A percentile compares a stretch with the other conserved stretches of the same genome.
Evolutionary conservation across 2,888 invertebrate genomes (phyloP).

Genomic region (Kuschelorhynchus macadamiae): DNA sequence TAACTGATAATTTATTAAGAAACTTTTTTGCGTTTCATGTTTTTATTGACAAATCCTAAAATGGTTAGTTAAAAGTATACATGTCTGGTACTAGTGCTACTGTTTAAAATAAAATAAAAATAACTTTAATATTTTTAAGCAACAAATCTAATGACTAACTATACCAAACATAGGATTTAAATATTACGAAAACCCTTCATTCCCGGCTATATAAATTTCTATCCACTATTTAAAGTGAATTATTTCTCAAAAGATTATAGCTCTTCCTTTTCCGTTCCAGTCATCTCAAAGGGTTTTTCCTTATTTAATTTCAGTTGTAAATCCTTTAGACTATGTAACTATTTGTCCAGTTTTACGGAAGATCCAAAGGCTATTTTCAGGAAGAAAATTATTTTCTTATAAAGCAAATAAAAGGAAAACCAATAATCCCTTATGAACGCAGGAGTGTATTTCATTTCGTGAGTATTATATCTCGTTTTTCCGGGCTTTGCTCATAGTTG

Average conservation of each 20-base stretch:
- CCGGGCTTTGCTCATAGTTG: conserved; percentile 21
- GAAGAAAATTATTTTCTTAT: conserved; percentile 35
- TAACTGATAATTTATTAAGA: too few species aligned
- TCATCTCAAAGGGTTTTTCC: conserved; percentile 6
- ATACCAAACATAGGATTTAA: too few species aligned
- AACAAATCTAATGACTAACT: too few species aligned
- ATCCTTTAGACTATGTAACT: conserved; percentile 16
- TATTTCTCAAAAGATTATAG: background rate
- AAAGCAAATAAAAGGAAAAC: conserved; percentile 36
- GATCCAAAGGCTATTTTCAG: conserved; percentile 25
- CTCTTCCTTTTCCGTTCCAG: conserved; percentile 12
- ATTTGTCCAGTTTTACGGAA: conserved; percentile 13
- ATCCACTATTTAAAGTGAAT: too few species aligned
- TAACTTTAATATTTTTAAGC: too few species aligned
- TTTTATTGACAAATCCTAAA: too few species aligned
- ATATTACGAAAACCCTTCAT: too few species aligned
- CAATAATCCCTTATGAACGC: conserved; percentile 40
- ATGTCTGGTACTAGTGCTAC: too few species aligned
- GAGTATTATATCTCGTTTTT: conserved; percentile 31
- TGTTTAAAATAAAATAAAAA: too few species aligned
- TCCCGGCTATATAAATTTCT: too few species aligned
- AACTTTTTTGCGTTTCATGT: too few species aligned
- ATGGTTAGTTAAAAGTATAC: too few species aligned
- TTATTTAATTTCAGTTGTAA: conserved; percentile 18
- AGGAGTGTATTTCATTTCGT: conserved; percentile 38